Evolutionary conservation across 2,797 vertebrate genomes (phyloP).

Genomic region (Myoxocephalus aenaeus): DNA sequence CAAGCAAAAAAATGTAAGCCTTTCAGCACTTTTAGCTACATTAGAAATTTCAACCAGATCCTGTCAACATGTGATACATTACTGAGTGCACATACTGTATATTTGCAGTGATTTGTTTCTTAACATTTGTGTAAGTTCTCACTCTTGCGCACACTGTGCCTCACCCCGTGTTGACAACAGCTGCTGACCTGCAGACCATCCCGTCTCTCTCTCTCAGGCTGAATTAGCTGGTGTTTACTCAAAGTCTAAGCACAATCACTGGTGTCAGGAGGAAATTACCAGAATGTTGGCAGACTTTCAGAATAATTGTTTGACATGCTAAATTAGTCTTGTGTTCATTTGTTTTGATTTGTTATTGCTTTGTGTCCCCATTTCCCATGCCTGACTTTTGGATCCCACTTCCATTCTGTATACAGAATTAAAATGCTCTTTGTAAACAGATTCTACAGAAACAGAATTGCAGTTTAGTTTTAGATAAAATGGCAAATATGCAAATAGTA

Average conservation of each 20-base stretch:
- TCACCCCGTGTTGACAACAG: slow-evolving; percentile 35
- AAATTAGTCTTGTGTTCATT: slow-evolving; percentile 36
- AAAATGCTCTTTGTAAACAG: slow-evolving; percentile 19
- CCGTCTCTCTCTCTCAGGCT: slow-evolving; percentile 38
- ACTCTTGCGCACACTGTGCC: slow-evolving; percentile 11
- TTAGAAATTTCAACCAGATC: background rate
- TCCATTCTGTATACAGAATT: background rate
- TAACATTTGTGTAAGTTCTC: slow-evolving; percentile 6
- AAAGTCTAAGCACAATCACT: slow-evolving; percentile 55
- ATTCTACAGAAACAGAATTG: slow-evolving; percentile 4
- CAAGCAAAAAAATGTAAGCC: background rate
- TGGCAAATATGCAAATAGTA: slow-evolving; percentile 15
- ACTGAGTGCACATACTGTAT: slow-evolving; percentile 1
- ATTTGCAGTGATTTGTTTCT: background rate
- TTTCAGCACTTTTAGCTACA: background rate
- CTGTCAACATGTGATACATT: background rate
- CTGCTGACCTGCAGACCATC: slow-evolving; percentile 40
- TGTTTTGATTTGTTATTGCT: slow-evolving; percentile 32
- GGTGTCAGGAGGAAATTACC: slow-evolving; percentile 32
- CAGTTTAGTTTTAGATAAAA: slow-evolving; percentile 23
- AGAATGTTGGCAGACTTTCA: slow-evolving; percentile 38
- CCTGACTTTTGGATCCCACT: slow-evolving; percentile 12
- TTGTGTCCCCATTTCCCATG: slow-evolving; percentile 15
- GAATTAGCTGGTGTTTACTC: slow-evolving; percentile 47
- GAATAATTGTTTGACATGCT: slow-evolving; percentile 13